Percentiles rank a stretch among this genome's conserved stretches.
phyloP scores from a whole-genome alignment of 1,140 invertebrate genomes.

The Hirudo medicinalis region DNA sequence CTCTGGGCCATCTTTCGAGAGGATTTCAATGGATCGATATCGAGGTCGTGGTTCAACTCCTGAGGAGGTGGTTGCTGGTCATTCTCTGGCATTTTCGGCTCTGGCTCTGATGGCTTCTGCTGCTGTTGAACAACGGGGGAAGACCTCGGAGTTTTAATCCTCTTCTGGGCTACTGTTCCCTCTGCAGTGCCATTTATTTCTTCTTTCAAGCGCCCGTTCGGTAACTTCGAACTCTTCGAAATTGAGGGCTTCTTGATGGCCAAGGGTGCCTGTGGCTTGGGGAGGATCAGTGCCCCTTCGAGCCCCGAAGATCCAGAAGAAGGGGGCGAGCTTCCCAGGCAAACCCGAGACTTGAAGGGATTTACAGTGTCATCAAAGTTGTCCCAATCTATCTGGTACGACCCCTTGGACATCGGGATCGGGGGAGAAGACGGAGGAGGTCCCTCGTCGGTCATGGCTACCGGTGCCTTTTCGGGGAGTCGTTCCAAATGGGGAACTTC shows the following conservation, averaged over 20 bases:
- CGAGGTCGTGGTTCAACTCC: neutral
- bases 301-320: no score
- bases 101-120: neutral
- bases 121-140: neutral
- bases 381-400: constrained; percentile 18
- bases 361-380: constrained; percentile 19
- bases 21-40: constrained; percentile 10
- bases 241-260: no score
- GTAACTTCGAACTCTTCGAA: no score
- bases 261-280: neutral
- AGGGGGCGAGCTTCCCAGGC: constrained; percentile 7
- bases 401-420: constrained; percentile 6
- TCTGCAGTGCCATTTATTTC: no score
- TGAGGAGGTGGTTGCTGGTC: no score
- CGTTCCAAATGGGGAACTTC: no score
- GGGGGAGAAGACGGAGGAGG: constrained; percentile 5
- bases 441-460: no score
- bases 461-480: no score
- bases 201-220: no score
- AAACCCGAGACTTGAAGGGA: constrained; percentile 12
- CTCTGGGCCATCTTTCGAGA: neutral
- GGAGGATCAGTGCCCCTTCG: neutral
- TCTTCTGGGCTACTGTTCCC: no score
- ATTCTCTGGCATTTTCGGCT: no score
- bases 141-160: no score